These are phyloP conservation scores for Sitophilus oryzae DNA, from an alignment of 1,140 invertebrate species.

Conservation along the genomic window DNA sequence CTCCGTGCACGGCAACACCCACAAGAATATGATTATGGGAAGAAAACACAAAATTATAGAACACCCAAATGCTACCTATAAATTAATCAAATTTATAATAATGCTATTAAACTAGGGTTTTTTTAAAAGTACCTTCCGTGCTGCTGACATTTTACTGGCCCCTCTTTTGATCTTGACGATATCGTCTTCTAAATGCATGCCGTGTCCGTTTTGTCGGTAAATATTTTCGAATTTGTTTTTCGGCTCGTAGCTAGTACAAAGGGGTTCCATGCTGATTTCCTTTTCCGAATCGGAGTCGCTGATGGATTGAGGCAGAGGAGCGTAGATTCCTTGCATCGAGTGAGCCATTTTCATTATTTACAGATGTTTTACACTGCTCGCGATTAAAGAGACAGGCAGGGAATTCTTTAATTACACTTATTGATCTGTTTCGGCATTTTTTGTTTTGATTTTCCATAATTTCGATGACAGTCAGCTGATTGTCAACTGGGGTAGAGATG, in stretches of 20 bases:
- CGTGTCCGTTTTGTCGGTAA: conserved; percentile 27
- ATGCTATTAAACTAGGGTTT: not conserved
- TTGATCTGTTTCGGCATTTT: not conserved
- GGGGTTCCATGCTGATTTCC: conserved; percentile 48
- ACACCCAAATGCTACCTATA: conserved; percentile 50
- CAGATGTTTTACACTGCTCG: not conserved
- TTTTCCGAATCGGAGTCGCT: conserved; percentile 70
- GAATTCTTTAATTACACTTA: not conserved
- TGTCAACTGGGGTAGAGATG: not conserved
- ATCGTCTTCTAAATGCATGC: conserved; percentile 45
- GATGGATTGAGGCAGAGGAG: conserved; percentile 64
- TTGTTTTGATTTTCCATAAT: not conserved
- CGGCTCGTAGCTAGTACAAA: conserved; percentile 36
- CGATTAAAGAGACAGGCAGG: not conserved
- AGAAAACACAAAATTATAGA: conserved; percentile 65
- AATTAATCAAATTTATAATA: not conserved
- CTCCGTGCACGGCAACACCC: conserved; percentile 66
- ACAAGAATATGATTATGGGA: conserved; percentile 65
- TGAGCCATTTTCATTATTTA: conserved; percentile 31
- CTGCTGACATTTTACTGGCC: conserved; percentile 54
- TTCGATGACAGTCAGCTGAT: not conserved
- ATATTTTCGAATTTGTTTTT: conserved; percentile 28
- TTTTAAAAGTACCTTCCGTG: conserved; percentile 49
- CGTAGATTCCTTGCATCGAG: conserved; percentile 51
- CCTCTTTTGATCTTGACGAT: conserved; percentile 53